Percentiles rank a stretch among this genome's conserved stretches.
Evolutionary conservation across 1,140 invertebrate species (phyloP).

Genomic region (Protaetia brevitarsis): DNA sequence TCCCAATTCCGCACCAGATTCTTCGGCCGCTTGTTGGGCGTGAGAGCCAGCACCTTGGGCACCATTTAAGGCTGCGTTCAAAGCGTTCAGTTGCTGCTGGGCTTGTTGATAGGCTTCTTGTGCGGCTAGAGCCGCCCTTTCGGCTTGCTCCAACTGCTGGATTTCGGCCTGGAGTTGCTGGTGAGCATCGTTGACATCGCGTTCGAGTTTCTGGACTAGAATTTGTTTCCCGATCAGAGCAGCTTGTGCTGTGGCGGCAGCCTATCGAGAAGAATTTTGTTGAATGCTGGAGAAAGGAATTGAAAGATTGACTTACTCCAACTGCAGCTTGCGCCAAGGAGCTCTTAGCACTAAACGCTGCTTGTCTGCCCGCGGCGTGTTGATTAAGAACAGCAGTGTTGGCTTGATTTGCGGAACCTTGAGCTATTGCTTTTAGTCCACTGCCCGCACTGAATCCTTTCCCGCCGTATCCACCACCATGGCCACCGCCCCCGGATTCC

Average conservation of each 20-base stretch:
- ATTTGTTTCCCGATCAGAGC: constrained; percentile 60
- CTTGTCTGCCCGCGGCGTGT: constrained; percentile 14
- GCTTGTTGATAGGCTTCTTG: constrained; percentile 54
- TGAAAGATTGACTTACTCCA: background rate
- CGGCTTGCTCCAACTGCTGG: constrained; percentile 53
- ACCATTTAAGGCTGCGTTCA: constrained; percentile 52
- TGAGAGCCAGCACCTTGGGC: constrained; percentile 56
- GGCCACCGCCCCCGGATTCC: background rate
- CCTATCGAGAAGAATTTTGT: constrained; percentile 33
- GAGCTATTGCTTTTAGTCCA: constrained; percentile 14
- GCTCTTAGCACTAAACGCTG: constrained; percentile 18
- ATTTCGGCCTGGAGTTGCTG: constrained; percentile 53
- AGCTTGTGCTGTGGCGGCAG: constrained; percentile 52
- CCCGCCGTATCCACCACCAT: background rate
- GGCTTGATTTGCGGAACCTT: constrained; percentile 20
- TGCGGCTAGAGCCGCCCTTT: constrained; percentile 53
- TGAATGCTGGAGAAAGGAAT: background rate
- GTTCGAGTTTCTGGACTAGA: constrained; percentile 53
- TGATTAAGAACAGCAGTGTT: constrained; percentile 12
- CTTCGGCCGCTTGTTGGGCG: constrained; percentile 53
- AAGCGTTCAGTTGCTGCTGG: constrained; percentile 22
- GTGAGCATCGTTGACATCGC: constrained; percentile 54
- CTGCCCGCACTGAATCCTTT: constrained; percentile 18
- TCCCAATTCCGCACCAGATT: constrained; percentile 55
- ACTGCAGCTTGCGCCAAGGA: constrained; percentile 18